Conservation (phyloP, 2,113 vertebrate species). For the Hydropotes inermis region DNA sequence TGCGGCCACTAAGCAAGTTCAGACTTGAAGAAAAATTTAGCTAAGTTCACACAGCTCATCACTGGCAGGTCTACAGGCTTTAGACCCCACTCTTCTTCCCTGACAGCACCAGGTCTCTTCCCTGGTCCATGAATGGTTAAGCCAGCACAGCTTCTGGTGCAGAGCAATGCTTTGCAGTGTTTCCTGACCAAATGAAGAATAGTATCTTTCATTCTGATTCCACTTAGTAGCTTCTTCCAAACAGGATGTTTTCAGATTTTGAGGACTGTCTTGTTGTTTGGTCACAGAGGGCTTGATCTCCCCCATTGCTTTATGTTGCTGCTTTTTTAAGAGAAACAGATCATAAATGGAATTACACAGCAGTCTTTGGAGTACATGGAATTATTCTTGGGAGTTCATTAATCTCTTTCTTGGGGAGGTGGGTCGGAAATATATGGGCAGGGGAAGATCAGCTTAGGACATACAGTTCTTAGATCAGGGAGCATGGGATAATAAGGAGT, state of each 20-base stretch:
- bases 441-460: neutral
- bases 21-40: neutral
- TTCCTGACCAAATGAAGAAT: neutral
- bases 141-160: too few species aligned
- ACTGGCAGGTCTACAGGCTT: too few species aligned
- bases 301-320: neutral
- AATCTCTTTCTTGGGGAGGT: neutral
- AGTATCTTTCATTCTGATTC: neutral
- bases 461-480: neutral
- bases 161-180: too few species aligned
- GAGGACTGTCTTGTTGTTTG: neutral
- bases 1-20: neutral
- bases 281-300: neutral
- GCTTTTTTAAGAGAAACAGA: neutral
- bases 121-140: rapidly evolving
- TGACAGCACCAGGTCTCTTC: neutral
- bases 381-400: neutral
- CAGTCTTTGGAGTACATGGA: neutral
- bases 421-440: neutral
- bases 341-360: neutral
- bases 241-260: neutral
- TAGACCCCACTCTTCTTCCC: neutral
- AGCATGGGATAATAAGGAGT: neutral
- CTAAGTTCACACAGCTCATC: neutral
- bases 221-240: neutral